Base-by-base conservation (phyloP, 2,888 invertebrate species). In the Lymantria dispar region DNA sequence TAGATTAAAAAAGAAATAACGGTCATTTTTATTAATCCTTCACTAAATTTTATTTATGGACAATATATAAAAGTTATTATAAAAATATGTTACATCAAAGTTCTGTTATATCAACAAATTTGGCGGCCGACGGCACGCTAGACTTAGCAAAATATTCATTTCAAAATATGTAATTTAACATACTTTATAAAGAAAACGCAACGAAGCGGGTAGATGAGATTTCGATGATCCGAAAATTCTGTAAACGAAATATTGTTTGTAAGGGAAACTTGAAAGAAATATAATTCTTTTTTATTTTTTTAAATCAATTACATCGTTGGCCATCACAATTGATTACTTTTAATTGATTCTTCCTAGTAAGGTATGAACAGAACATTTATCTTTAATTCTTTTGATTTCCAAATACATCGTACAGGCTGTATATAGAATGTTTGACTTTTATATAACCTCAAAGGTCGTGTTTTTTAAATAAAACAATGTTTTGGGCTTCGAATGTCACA, bases 131-230 rank as follows among this genome's bases (percentile, higher is more conserved):
- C 5, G 5, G 22, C 22, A 22, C 22, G 22, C 22, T 22, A 22
- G 22, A 22, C 22, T 22, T 22, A 22, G 2, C 22, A 22, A 22
- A 22, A 22, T 22, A 22, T 22, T 22, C 22, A 22, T 22, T 22
- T 22, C 22, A 22, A 3, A 22, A 22, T 22, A 22, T 22, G 22
- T 22, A 22, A 22, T 22, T 22, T 5, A 22, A 2, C 22, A 22
- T 22, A 22, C 22, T 22, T 22, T 22, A 22, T 70, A 68, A 61
- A 62, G n/a, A 74, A 76, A 74, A 72, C 48, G 60, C 75, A 74
- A 60, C 68, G 66, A 55, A 73, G 70, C 74, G 67, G 50, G 63
- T 65, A 69, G 60, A 65, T 60, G 64, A 70, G 62, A 22, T 22
- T 22, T 22, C 22, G 22, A 22, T 22, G 22, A 22, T 22, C 22